Base-by-base conservation (phyloP, 53 echinoderm and acorn worm species). In the Actinopyga echinites region DNA sequence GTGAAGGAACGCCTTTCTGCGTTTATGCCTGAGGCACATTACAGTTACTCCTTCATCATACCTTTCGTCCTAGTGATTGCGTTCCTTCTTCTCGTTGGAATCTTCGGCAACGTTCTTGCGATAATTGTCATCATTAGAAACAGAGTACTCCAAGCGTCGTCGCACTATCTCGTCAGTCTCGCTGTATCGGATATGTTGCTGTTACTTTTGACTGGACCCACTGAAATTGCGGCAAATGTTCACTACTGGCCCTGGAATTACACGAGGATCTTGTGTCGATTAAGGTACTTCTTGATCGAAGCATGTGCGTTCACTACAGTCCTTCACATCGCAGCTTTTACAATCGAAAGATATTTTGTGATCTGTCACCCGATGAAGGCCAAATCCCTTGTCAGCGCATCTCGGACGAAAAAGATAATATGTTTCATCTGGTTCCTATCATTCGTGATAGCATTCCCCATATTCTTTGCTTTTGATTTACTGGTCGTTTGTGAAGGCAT, bases 171-270 rank as follows among this genome's bases (percentile, higher is more conserved):
- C 24, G 77, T 99, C 20, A 95, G 94, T 84, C 79, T 99, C 86
- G 99, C 99, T 30, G 38, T 88, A 12, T 99, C 99, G 2, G 99
- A 99, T 58, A 85, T 99, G 56, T 54, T 99, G 61, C 83, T 99
- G 1, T 83, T 99, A 19, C 69, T 91, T 15, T 77, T 99, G 32
- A 95, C 99, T 0, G 93, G 99, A 5, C 99, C 94, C 33, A 88
- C 83, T 21, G 99, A 99, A 56, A 89, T 99, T 8, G 89, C 92
- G 8, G 89, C 86, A 32, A 89, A 90, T 52, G 42, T 92, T 4
- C 89, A 88, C 20, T 90, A 64, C 43, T 94, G 93, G 92, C 99
- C 99, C 4, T 99, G 99, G 99, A 87, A 90, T 11, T 99, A 92
- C 56, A 89, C 88, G 4, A 59, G 84, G 7, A 90, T 99, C 71